Evolutionary conservation across 2,797 vertebrate species (phyloP), one percentile per base, ranked within the genome.

Genomic region (Gastrophryne carolinensis): DNA sequence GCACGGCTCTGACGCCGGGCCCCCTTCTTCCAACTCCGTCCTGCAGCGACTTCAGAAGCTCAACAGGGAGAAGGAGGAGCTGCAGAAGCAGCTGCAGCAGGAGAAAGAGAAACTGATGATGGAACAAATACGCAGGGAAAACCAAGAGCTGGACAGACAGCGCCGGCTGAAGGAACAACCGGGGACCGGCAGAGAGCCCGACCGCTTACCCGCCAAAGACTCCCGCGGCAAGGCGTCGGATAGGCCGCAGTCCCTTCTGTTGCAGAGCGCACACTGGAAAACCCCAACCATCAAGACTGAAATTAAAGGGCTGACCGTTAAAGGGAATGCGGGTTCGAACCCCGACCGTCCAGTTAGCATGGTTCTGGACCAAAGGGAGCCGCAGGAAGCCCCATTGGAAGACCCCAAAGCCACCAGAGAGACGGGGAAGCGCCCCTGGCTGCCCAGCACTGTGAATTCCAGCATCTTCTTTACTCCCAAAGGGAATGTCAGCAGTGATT

Each of bases 71-170:
- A 96, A 94, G 63, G 93, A 96, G 82, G 94, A 93, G 80, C 87
- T 95, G 5, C 94, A 91, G 81, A 95, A 95, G 21, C 93, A 91
- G 47, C 91, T 92, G 71, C 95, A 92, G 79, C 92, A 94, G 81
- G 92, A 97, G 76, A 95, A 94, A 5, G 89, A 95, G 85, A 86
- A 79, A 70, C 91, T 96, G 75, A 94, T 99, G 94, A 99, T 99
- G 97, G 93, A 93, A 83, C 92, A 95, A 84, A 95, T 97, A 69
- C 86, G 92, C 1, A 91, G 93, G 56, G 94, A 98, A 85, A 95
- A 94, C 37, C 94, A 92, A 50, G 91, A 83, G 73, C 85, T 97
- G 79, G 92, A 94, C 85, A 90, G 78, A 26, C 93, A 97, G 15
- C 93, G 95, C 0, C 91, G 88, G 69, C 81, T 84, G 67, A 93